A percentile compares a stretch with the other conserved stretches of the same genome.
Conservation (phyloP, 2,888 invertebrate species). For the Temnothorax rugatulus region DNA sequence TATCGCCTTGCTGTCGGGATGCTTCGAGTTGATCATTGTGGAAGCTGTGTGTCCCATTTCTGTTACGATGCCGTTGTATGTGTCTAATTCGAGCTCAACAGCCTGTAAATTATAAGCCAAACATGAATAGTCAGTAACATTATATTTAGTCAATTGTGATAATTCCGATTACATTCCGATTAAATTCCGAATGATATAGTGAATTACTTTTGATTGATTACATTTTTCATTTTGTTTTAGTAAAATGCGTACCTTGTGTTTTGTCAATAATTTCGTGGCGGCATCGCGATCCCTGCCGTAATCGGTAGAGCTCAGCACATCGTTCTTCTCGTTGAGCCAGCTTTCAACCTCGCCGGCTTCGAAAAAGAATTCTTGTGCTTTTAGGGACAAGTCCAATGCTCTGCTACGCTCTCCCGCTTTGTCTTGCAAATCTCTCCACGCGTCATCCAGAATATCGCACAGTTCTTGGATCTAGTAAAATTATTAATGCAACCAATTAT, state of each 20-base stretch:
- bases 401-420: constrained; percentile 91
- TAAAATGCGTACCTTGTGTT: constrained; percentile 92
- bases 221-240: not conserved
- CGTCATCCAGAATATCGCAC: constrained; percentile 90
- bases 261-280: constrained; percentile 96
- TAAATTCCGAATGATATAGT: not conserved
- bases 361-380: constrained; percentile 96
- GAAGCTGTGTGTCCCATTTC: constrained; percentile 97
- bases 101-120: constrained; percentile 87
- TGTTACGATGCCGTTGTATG: constrained; percentile 95
- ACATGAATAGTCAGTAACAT: not conserved
- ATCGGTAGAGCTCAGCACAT: constrained; percentile 93
- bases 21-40: constrained; percentile 92
- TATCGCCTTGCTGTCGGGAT: constrained; percentile 94
- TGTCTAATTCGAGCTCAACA: constrained; percentile 95
- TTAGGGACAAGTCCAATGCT: constrained; percentile 94
- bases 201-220: not conserved
- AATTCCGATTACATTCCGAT: not conserved
- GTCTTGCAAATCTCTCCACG: constrained; percentile 92
- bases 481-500: constrained; percentile 16
- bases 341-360: constrained; percentile 97
- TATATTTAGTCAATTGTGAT: not conserved
- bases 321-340: constrained; percentile 96
- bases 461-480: constrained; percentile 90
- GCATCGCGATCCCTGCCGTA: constrained; percentile 96